phyloP scores from a whole-genome alignment of 1,140 invertebrate species.

The Helicoverpa zea region DNA sequence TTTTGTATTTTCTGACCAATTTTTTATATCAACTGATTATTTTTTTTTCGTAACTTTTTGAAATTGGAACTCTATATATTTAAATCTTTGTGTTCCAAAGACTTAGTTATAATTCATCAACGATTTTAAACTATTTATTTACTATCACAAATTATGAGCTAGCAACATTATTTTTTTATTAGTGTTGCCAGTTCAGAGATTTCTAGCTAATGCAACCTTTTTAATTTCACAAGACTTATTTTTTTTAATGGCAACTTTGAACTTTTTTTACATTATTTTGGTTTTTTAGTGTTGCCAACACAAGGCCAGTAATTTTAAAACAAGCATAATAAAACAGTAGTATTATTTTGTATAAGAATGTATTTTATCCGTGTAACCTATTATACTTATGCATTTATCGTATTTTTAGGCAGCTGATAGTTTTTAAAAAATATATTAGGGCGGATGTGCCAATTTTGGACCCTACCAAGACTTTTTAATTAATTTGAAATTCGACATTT shows the following conservation, averaged over 20 bases:
- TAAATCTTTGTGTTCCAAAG: no score
- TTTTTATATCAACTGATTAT: neutral
- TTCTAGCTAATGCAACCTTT: no score
- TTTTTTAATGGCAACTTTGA: slow-evolving; percentile 18
- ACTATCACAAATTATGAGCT: no score
- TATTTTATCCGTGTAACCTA: slow-evolving; percentile 1
- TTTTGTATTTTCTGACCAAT: neutral
- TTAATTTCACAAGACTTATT: no score
- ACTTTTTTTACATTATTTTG: slow-evolving; percentile 11
- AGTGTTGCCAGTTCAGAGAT: no score
- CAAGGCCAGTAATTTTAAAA: slow-evolving; percentile 32
- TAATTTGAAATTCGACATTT: no score
- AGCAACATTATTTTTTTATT: no score
- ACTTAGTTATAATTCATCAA: no score
- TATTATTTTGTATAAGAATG: slow-evolving; percentile 29
- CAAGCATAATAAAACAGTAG: slow-evolving; percentile 20
- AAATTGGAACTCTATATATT: no score
- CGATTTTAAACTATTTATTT: no score
- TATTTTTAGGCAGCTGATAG: slow-evolving; percentile 8
- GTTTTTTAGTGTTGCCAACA: slow-evolving; percentile 31
- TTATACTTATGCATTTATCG: slow-evolving; percentile 20
- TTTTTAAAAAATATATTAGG: neutral
- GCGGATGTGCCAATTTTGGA: neutral
- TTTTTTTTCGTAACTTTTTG: no score
- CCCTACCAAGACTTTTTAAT: no score